A percentile compares a stretch with the other conserved stretches of the same genome.
Conservation (phyloP, 2,113 vertebrate genomes). For the Lophochroa leadbeateri region DNA sequence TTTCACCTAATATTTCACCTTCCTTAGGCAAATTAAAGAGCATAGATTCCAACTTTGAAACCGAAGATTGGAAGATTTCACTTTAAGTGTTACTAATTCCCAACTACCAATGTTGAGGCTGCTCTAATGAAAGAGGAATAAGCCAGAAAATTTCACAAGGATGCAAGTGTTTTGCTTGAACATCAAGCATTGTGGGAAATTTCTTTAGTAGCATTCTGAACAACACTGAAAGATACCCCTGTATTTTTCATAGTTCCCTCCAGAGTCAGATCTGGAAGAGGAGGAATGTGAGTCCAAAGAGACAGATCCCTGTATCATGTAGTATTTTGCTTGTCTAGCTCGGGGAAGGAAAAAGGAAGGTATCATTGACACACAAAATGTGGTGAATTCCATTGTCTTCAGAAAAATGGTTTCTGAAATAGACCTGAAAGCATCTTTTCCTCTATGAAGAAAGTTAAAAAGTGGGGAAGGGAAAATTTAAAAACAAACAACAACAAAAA, state of each 20-base stretch:
- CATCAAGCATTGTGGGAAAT: background rate
- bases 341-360: background rate
- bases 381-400: background rate
- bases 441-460: background rate
- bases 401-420: background rate
- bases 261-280: background rate
- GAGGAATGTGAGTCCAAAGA: background rate
- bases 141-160: background rate
- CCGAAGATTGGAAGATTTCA: background rate
- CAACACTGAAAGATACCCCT: background rate
- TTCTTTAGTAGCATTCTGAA: background rate
- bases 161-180: background rate
- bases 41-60: background rate
- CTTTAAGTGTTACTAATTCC: background rate
- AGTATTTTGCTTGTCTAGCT: background rate
- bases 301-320: background rate
- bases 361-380: background rate
- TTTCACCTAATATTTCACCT: background rate
- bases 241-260: background rate
- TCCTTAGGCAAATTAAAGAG: background rate
- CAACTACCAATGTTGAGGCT: background rate
- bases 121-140: background rate
- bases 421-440: conserved; percentile 55
- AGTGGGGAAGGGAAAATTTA: background rate
- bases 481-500: background rate